A percentile compares a stretch with the other conserved stretches of the same genome.
Evolutionary conservation across 2,113 vertebrate genomes (phyloP).

Genomic region (Forbesichthys papilliferus): DNA sequence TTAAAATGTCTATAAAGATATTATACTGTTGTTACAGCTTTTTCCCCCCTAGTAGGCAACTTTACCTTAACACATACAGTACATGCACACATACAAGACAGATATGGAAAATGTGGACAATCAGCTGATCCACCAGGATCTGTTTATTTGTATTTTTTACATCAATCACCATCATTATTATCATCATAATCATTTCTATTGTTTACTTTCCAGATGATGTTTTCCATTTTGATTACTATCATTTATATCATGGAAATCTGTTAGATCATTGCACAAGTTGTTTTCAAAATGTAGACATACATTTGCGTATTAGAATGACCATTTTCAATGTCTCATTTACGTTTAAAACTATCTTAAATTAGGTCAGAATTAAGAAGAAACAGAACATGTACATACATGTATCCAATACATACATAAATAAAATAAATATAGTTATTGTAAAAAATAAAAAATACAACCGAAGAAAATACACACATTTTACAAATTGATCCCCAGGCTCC

Average conservation of each 20-base stretch:
- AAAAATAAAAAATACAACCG: slow-evolving; percentile 82
- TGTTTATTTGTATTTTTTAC: slow-evolving; percentile 61
- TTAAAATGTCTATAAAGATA: neutral
- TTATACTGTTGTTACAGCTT: neutral
- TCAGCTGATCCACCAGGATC: slow-evolving; percentile 64
- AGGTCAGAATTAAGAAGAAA: slow-evolving; percentile 72
- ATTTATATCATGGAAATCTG: slow-evolving; percentile 68
- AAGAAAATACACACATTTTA: slow-evolving; percentile 84
- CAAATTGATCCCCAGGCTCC: slow-evolving; percentile 75
- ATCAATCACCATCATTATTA: slow-evolving; percentile 28
- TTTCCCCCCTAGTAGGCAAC: no score
- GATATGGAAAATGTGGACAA: slow-evolving; percentile 26
- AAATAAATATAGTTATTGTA: slow-evolving; percentile 81
- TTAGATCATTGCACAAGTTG: slow-evolving; percentile 74
- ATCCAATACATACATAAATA: slow-evolving; percentile 80
- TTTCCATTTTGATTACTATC: slow-evolving; percentile 64
- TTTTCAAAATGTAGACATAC: slow-evolving; percentile 78
- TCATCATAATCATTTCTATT: slow-evolving; percentile 43
- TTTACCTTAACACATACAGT: no score
- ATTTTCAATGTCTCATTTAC: slow-evolving; percentile 71
- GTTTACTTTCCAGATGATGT: slow-evolving; percentile 69
- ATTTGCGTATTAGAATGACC: slow-evolving; percentile 75
- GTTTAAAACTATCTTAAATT: slow-evolving; percentile 76
- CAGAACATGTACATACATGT: slow-evolving; percentile 77
- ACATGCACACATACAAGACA: neutral